Percentiles rank a stretch among this genome's conserved stretches.
Evolutionary conservation across 1,140 invertebrate species (phyloP).

Genomic region (Anastatus disparis): DNA sequence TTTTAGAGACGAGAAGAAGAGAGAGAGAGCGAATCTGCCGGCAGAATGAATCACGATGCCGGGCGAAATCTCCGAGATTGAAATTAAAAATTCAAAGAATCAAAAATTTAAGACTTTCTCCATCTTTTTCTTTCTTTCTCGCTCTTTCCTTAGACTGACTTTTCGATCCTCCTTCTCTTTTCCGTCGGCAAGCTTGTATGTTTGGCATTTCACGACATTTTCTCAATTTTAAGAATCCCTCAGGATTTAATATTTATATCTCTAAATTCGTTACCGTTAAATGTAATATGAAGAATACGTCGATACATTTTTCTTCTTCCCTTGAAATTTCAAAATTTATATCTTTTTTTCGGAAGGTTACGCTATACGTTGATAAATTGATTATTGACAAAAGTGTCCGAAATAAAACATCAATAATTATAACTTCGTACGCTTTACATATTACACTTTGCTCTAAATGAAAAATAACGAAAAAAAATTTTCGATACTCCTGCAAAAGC

Average conservation of each 20-base stretch:
- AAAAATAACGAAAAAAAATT: too few relatives aligned
- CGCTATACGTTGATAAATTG: conserved; percentile 2
- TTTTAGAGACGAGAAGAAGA: conserved; percentile 2
- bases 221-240: conserved; percentile 1
- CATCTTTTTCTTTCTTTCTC: too few relatives aligned
- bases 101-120: conserved; percentile 32
- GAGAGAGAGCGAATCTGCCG: neutral
- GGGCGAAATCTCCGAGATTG: conserved; percentile 40
- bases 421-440: neutral
- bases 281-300: conserved; percentile 29
- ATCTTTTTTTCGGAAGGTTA: too few relatives aligned
- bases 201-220: neutral
- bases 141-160: too few relatives aligned
- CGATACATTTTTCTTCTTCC: conserved; percentile 11
- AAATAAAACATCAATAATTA: conserved; percentile 29
- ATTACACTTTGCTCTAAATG: too few relatives aligned
- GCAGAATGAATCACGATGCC: conserved; percentile 22
- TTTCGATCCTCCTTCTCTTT: conserved; percentile 8
- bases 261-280: neutral
- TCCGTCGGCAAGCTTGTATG: neutral
- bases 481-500: neutral
- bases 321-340: conserved; percentile 12
- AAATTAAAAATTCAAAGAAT: conserved; percentile 42
- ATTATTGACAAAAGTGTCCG: conserved; percentile 2
- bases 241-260: conserved; percentile 13